Conservation (phyloP, 2,113 vertebrate species). For the Mirounga angustirostris region DNA sequence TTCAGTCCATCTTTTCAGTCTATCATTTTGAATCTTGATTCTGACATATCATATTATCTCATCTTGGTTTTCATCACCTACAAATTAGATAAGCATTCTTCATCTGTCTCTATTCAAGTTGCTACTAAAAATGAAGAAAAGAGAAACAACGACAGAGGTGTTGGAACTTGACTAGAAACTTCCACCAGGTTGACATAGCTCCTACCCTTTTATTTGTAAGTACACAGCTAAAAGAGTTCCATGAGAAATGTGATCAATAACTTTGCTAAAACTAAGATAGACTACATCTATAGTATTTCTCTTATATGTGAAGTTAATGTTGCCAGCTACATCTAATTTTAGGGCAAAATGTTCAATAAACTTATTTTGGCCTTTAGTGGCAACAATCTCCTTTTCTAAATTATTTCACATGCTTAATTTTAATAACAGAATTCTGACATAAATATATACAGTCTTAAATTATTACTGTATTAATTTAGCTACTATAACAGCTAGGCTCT, state of each 20-base stretch:
- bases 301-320: neutral
- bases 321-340: neutral
- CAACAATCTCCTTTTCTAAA: neutral
- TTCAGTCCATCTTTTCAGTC: neutral
- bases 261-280: neutral
- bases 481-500: neutral
- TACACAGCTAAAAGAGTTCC: neutral
- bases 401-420: neutral
- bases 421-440: neutral
- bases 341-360: neutral
- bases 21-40: constrained; percentile 47
- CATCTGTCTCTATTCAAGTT: neutral
- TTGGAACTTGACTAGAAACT: constrained; percentile 5
- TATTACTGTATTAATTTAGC: neutral
- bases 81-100: constrained; percentile 41
- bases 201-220: neutral
- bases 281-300: neutral
- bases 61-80: constrained; percentile 31
- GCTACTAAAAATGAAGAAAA: constrained; percentile 51
- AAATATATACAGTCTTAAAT: neutral
- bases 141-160: neutral
- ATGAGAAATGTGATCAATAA: neutral
- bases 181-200: neutral
- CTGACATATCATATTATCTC: constrained; percentile 27
- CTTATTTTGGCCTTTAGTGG: neutral